Base-by-base conservation (phyloP, 2,113 vertebrate genomes). In the Polypterus senegalus region DNA sequence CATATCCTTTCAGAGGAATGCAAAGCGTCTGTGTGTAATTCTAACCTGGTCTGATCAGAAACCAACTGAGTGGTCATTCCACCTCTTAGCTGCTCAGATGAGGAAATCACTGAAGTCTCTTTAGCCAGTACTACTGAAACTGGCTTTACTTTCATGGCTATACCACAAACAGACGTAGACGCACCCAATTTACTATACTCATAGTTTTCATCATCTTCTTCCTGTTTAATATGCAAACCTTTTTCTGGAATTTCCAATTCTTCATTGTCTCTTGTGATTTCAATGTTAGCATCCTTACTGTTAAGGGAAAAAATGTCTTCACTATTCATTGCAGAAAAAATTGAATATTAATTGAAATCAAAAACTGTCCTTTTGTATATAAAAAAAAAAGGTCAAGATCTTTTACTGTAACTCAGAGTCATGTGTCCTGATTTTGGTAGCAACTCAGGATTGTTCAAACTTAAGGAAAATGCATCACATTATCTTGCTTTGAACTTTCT, bases 131-230 rank as follows among this genome's bases (percentile, higher is more conserved):
- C 76, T 63, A 67, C 49, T 53, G 80, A 48, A 48, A 73, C 69
- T 47, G 77, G 67, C 53, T 71, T 76, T 69, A 63, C 63, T 6
- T 76, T 8, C 7, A 52, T 73, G 7, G 27, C 48, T 47, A 64
- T 58, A 5, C 81, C 73, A 5, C 67, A 75, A 58, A 81, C 76
- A 46, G 72, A 71, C 61, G 83, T 73, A 75, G 79, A 83, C 73
- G 84, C 86, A 11, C 83, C 83, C 66, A 83, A 84, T 66, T 86
- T 86, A 58, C 86, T 83, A 46, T 86, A 86, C 59, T 82, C 84
- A 47, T 88, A 58, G 7, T 52, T 10, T 8, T 7, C 7, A 58
- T 58, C 46, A 8, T 58, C 83, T 8, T 7, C 7, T 70, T 88
- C 81, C 46, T 83, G 84, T 70, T 87, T 81, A 7, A 87, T 86